phyloP scores from a whole-genome alignment of 1,140 invertebrate genomes.

The Microplitis demolitor region DNA sequence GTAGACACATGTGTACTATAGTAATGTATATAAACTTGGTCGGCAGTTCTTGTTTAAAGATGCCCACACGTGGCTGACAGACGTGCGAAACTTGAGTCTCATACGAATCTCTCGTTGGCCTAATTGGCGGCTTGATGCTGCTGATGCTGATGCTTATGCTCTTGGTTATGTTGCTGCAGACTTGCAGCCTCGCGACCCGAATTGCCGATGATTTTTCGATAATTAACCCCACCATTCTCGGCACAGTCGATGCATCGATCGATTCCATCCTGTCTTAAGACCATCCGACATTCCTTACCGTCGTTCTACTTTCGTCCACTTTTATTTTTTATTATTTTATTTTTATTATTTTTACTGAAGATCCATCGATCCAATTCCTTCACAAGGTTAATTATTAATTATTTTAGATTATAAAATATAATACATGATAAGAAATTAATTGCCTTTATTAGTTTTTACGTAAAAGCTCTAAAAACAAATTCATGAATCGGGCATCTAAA shows the following conservation, averaged over 20 bases:
- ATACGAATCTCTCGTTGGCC: constrained; percentile 30
- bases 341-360: neutral
- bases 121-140: constrained; percentile 35
- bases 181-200: constrained; percentile 14
- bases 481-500: too few species aligned
- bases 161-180: neutral
- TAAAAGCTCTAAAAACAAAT: neutral
- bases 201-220: constrained; percentile 38
- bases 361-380: too few species aligned
- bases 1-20: neutral
- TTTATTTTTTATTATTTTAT: neutral
- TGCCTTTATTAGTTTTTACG: neutral
- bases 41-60: constrained; percentile 31
- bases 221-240: constrained; percentile 32
- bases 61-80: constrained; percentile 37
- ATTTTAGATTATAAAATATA: neutral
- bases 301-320: constrained; percentile 27
- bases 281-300: constrained; percentile 26
- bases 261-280: constrained; percentile 7
- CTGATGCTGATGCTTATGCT: too few species aligned
- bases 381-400: neutral
- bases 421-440: neutral
- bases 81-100: constrained; percentile 25
- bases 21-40: neutral
- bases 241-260: constrained; percentile 5